These are phyloP conservation scores for Cosmia pyralina DNA, from an alignment of 2,888 invertebrate genomes.

Conservation along the genomic window DNA sequence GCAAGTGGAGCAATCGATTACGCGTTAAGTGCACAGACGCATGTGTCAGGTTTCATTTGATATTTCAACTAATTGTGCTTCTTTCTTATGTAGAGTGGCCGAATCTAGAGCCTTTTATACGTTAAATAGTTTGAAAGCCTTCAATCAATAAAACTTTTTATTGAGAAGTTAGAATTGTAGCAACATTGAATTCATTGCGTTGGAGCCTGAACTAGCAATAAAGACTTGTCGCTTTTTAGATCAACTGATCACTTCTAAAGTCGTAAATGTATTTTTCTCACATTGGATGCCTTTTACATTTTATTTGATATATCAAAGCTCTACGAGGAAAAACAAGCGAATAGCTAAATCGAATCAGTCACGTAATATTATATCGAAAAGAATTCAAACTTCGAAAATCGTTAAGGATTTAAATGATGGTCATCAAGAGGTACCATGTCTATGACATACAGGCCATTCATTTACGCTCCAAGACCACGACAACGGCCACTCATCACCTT, in stretches of 20 bases:
- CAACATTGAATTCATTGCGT: not conserved
- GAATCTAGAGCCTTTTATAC: slow-evolving; percentile 10
- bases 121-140: not conserved
- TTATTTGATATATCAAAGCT: slow-evolving; percentile 30
- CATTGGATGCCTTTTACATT: slow-evolving; percentile 17
- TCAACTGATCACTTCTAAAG: slow-evolving; percentile 9
- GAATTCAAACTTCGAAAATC: slow-evolving; percentile 72
- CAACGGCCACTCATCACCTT: slow-evolving; percentile 87
- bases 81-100: not conserved
- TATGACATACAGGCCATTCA: slow-evolving; percentile 76
- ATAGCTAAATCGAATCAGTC: slow-evolving; percentile 76
- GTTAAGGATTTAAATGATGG: slow-evolving; percentile 77
- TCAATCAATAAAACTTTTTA: not conserved
- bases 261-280: slow-evolving; percentile 29
- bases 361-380: slow-evolving; percentile 77
- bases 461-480: slow-evolving; percentile 82
- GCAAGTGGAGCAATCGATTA: slow-evolving; percentile 78
- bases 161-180: not conserved
- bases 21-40: slow-evolving; percentile 41
- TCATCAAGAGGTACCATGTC: slow-evolving; percentile 75
- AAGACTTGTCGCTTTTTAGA: not conserved
- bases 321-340: slow-evolving; percentile 55
- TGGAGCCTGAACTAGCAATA: not conserved
- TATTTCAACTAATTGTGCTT: slow-evolving; percentile 27
- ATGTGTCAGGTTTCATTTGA: slow-evolving; percentile 45